phyloP scores from a whole-genome alignment of 1,140 invertebrate species.

The Caenorhabditis remanei region DNA sequence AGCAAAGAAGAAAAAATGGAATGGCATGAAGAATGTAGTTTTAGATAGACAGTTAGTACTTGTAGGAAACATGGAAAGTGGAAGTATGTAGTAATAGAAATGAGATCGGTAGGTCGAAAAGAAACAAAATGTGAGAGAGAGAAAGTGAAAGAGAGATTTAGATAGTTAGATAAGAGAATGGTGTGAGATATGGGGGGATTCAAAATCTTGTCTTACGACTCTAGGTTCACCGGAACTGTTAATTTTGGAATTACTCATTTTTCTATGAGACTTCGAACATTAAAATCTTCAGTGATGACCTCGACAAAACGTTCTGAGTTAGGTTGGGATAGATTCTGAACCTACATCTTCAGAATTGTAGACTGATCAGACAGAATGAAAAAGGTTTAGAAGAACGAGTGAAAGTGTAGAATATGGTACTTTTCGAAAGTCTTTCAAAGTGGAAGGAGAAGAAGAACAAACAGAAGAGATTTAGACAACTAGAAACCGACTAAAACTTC shows the following conservation, averaged over 20 bases:
- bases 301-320: too few relatives aligned
- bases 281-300: too few relatives aligned
- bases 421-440: too few relatives aligned
- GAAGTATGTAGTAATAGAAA: not conserved
- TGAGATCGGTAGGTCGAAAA: not conserved
- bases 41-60: not conserved
- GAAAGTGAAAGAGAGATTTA: conserved; percentile 14
- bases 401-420: too few relatives aligned
- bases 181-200: not conserved
- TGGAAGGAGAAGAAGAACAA: not conserved
- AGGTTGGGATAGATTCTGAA: too few relatives aligned
- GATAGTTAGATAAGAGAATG: not conserved
- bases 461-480: not conserved
- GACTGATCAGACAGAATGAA: too few relatives aligned
- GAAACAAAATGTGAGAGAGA: not conserved
- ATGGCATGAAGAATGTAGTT: not conserved
- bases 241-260: too few relatives aligned
- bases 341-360: too few relatives aligned
- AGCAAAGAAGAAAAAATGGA: not conserved
- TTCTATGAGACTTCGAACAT: too few relatives aligned
- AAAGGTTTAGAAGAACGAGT: too few relatives aligned
- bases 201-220: too few relatives aligned
- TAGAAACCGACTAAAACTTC: not conserved
- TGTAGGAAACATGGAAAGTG: not conserved
- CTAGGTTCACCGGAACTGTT: too few relatives aligned